Evolutionary conservation across 92 coral and sea anemone species (phyloP), one percentile per base, ranked within the genome.

Genomic region (Scolanthus callimorphus): DNA sequence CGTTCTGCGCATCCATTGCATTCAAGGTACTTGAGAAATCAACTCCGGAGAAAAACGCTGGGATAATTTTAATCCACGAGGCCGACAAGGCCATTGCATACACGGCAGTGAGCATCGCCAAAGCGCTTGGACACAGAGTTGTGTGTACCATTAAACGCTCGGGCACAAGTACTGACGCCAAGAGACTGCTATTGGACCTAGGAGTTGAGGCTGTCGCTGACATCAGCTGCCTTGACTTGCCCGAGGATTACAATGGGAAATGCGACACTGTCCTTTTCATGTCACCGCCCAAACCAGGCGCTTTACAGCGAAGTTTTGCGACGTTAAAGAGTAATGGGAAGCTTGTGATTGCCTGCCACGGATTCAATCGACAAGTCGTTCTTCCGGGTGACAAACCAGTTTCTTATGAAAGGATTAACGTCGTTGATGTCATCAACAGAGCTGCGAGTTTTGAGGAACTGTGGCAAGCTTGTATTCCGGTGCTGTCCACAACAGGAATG

Each of bases 61-160:
- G 38, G 25, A 29, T 29, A 1, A 11, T 69, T 0, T 53, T 82
- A 15, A 59, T 82, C 15, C 74, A 76, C 39, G 76, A 76, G 22
- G 89, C 70, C 0, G 44, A 82, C 62, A 65, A 50, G 39, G 75
- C 49, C 23, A 71, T 82, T 23, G 89, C 79, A 1, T 44, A 65
- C 3, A 82, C 84, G 27, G 84, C 79, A n/a, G 59, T 65, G 27
- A 24, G 31, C 13, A 65, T 76, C 17, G 89, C 79, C n/a, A 70
- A 20, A 22, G 57, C 79, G 23, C 4, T 63, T 28, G 84, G 89
- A 10, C 59, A 62, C 56, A 28, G 37, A 11, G 84, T 70, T 0
- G 12, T 58, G 10, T 82, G 84, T 60, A 82, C 84, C 0, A 28
- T 65, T 0, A 11, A 79, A 0, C 61, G 63, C 53, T 23, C 61